Base-by-base conservation (phyloP, 2,888 invertebrate species). In the Cabera pusaria region DNA sequence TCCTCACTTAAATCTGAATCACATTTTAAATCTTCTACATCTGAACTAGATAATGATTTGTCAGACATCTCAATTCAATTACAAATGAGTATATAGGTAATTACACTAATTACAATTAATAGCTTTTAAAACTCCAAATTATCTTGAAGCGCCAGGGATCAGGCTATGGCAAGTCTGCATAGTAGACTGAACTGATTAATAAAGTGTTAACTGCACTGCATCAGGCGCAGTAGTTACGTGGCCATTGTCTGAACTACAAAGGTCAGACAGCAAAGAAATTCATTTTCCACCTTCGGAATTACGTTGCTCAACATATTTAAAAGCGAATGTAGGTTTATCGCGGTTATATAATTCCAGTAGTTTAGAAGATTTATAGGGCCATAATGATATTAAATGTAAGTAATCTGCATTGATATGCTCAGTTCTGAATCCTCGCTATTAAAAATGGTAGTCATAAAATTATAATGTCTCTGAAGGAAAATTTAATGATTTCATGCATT, bases 151-250 rank as follows among this genome's bases (percentile, higher is more conserved):
- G n/a, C n/a, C n/a, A 21, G n/a, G 12, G 19, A 24, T 27, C 41
- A 40, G 20, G 10, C 12, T 26, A 20, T 9, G 22, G 42, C 10
- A 24, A 9, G 27, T 22, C 32, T 32, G 29, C 24, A 17, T 33
- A 11, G 22, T 32, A 38, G 23, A 50, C 53, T 48, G 48, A 48
- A 35, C 48, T 44, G 49, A 46, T 53, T 44, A 51, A 25, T 44
- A 48, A 50, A 48, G 59, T 57, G 62, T 59, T 52, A 67, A 67
- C 53, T 62, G 59, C 63, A 64, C 57, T 67, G 74, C 71, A 72
- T 64, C 64, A 56, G 47, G 48, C 56, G 50, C 46, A 48, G 50
- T 44, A 35, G 16, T 43, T 52, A 53, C 54, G 52, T 39, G 31
- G 34, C 17, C 11, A 45, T 44, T 40, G 38, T 48, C 39, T 44